Evolutionary conservation across 1,140 invertebrate genomes (phyloP), one percentile per base, ranked within the genome.

Genomic region (Lordiphosa mommai): DNA sequence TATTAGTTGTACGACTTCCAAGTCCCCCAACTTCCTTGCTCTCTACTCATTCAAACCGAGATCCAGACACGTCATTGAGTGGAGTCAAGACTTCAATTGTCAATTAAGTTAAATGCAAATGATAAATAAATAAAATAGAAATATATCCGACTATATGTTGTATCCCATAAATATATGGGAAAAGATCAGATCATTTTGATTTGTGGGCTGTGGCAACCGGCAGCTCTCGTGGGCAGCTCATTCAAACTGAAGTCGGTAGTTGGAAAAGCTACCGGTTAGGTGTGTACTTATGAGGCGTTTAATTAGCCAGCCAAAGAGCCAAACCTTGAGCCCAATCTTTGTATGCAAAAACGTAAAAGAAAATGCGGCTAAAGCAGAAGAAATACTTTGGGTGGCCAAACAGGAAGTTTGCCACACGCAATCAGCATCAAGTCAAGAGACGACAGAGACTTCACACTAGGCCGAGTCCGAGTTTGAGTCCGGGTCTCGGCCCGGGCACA

Each of bases 361-460:
- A 72, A 40, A 49, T 13, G 13, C 23, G 12, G 23, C 14, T 27
- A 27, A 13, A 44, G 29, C 23, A 17, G 30, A 13, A 49, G 34
- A 55, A 61, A 65, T 66, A 48, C 52, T 66, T 72, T 60, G 69
- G 69, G 56, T 60, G 50, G 64, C 50, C 65, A 55, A 74, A 79
- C 76, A 79, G 74, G 76, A 79, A 79, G 74, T 79, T 79, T 79
- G 65, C 74, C 74, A 79, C 74, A 79, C 74, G 74, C 74, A 79
- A 79, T 80, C 74, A 79, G 65, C 55, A 49, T 66, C 52, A 66
- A 66, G 61, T 66, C 63, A 50, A 17, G 61, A 44, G 41, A 36
- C 27, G 41, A 51, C 16, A 34, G 47, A 55, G 59, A 50, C 57
- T 51, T 60, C 55, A 67, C 67, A 72, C 57, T 58, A 67, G 63